phyloP scores from a whole-genome alignment of 2,113 vertebrate genomes.

The Pipa parva region DNA sequence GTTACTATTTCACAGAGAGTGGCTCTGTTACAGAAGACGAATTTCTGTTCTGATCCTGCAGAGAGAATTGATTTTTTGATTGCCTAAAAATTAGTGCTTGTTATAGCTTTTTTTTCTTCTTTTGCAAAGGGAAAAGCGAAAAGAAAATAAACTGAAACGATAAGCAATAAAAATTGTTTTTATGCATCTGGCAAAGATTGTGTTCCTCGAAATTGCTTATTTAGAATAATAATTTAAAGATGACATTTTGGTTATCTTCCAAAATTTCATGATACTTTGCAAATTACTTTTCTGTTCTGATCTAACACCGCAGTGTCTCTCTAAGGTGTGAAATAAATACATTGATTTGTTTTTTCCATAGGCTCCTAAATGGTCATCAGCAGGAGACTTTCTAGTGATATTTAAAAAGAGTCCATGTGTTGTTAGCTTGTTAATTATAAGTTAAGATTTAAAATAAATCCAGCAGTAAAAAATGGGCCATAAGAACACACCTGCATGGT shows the following conservation, averaged over 20 bases:
- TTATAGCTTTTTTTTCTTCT: background rate
- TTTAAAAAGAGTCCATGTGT: too few species aligned
- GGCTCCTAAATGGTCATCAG: too few species aligned
- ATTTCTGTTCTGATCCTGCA: slow-evolving; percentile 20
- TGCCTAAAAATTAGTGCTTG: slow-evolving; percentile 29
- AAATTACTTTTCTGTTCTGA: slow-evolving; percentile 36
- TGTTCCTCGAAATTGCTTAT: slow-evolving; percentile 30
- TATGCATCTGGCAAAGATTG: slow-evolving; percentile 12
- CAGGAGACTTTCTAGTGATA: too few species aligned
- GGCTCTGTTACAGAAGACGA: background rate
- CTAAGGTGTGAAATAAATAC: too few species aligned
- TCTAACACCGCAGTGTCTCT: too few species aligned
- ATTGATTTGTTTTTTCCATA: too few species aligned
- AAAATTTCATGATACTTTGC: slow-evolving; percentile 32
- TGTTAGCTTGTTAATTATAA: too few species aligned
- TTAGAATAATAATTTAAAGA: slow-evolving; percentile 25
- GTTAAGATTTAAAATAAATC: too few species aligned
- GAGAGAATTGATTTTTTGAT: slow-evolving; percentile 37
- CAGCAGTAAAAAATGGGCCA: too few species aligned
- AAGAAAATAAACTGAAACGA: slow-evolving; percentile 7
- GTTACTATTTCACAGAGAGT: slow-evolving; percentile 27
- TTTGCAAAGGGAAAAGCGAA: background rate
- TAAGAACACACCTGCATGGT: too few species aligned
- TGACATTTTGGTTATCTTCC: slow-evolving; percentile 5
- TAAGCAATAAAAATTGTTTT: slow-evolving; percentile 18